Evolutionary conservation across 2,113 vertebrate genomes (phyloP).

Genomic region (Callaeas wilsoni): DNA sequence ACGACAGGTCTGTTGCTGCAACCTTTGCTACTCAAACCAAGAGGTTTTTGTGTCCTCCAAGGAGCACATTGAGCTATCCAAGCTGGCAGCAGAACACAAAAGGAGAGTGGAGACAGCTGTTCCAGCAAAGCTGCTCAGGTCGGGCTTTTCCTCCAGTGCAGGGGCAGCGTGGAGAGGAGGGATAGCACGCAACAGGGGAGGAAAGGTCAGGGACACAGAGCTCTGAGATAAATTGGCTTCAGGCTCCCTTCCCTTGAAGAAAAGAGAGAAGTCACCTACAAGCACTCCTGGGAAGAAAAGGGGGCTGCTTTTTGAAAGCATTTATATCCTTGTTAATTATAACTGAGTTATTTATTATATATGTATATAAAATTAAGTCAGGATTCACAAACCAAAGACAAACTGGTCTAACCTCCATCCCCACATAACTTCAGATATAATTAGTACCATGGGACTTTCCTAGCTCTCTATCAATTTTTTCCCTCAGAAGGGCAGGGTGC

Average conservation of each 20-base stretch:
- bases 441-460: neutral
- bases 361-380: neutral
- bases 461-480: neutral
- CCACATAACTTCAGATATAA: neutral
- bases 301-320: neutral
- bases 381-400: neutral
- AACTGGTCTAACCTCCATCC: neutral
- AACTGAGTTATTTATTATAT: neutral
- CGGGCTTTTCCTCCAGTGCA: neutral
- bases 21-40: neutral
- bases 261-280: neutral
- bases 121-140: neutral
- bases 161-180: neutral
- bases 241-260: neutral
- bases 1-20: neutral
- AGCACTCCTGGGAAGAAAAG: neutral
- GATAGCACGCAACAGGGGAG: neutral
- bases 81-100: neutral
- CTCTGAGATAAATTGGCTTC: neutral
- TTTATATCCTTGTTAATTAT: neutral
- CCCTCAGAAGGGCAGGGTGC: neutral
- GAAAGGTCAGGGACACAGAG: neutral
- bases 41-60: fast-evolving
- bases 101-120: neutral
- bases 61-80: neutral